Evolutionary conservation across 1,140 invertebrate species (phyloP), one percentile per base, ranked within the genome.

Genomic region (Orchesella cincta): DNA sequence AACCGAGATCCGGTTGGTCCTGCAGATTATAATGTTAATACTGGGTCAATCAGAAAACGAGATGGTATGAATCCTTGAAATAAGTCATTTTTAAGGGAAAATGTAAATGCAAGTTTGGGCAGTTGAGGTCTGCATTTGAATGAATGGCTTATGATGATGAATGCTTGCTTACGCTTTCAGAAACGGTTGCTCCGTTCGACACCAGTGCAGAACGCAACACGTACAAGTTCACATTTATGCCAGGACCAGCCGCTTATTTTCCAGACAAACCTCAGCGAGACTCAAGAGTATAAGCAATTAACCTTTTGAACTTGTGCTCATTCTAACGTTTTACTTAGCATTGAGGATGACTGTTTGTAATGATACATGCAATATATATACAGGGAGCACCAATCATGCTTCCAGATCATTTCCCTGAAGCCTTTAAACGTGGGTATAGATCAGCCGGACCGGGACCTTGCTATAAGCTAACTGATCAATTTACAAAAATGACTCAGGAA

Each of bases 161-260:
- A n/a, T n/a, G n/a, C n/a, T n/a, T n/a, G n/a, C 23, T 67, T 31
- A 33, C 29, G 62, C 2, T 23, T 31, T 35, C 57, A 78, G 79
- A 80, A 62, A 78, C 35, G 1, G 62, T 80, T 16, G 64, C 77
- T 1, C 79, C 79, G 1, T 80, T 80, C 34, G 51, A 76, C 23
- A 76, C 36, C 23, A 73, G 74, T 1, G 77, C 36, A 72, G 28
- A 39, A 26, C 52, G 76, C 1, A 14, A 28, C 3, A 28, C 16
- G n/a, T 33, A 62, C 12, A 36, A 39, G 18, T 33, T 57, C 0
- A n/a, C 34, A 0, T 76, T 54, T 3, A 23, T 39, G 39, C 81
- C 81, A n/a, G 80, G 81, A 28, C 81, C 81, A 0, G 35, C 2
- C 18, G n/a, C 70, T 0, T 67, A 67, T 33, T 67, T 23, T 14